Base-by-base conservation (phyloP, 2,888 invertebrate genomes). In the Xestia ashworthii region DNA sequence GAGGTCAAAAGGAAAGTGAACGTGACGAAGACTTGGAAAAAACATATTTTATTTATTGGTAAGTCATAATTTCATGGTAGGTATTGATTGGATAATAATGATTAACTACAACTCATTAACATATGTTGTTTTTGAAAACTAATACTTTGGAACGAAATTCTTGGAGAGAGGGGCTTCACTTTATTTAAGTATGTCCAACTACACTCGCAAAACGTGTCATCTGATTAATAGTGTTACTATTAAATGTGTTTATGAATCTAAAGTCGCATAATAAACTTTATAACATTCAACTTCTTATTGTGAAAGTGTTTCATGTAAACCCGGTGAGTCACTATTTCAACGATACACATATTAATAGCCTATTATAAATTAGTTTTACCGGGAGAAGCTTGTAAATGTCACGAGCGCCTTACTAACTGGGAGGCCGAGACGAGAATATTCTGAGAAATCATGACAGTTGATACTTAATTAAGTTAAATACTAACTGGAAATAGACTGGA, bases 361-460 rank as follows among this genome's bases (percentile, higher is more conserved):
- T 73, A 70, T 62, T 73, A 79, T 81, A 79, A 70, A 83, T 83
- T 84, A 58, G 74, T 74, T 74, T 81, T 67, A 83, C 70, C 48
- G 38, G 14, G 74, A 79, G 66, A 64, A 48, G 69, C 72, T 79
- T 73, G 48, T 80, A 70, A 83, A 79, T 73, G 84, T 81, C 81
- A 78, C 32, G 50, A 68, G 5, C n/a, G 1, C 11, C 68, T 78
- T 65, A 65, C 16, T 55, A 46, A 55, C 50, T 46, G 62, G 19
- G 53, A 25, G 50, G 38, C 50, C 44, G 22, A 25, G n/a, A 66
- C 53, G 14, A 53, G 77, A 70, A 70, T 14, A 32, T 80, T 82
- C 82, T 66, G 32, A 68, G 70, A 77, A 80, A 65, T 32, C 38
- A 38, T 5, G 64, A 60, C 65, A 50, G 65, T 19, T 76, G 64